Percentiles rank a stretch among this genome's conserved stretches.
Conservation (phyloP, 92 coral and sea anemone genomes). For the Galaxea fascicularis region DNA sequence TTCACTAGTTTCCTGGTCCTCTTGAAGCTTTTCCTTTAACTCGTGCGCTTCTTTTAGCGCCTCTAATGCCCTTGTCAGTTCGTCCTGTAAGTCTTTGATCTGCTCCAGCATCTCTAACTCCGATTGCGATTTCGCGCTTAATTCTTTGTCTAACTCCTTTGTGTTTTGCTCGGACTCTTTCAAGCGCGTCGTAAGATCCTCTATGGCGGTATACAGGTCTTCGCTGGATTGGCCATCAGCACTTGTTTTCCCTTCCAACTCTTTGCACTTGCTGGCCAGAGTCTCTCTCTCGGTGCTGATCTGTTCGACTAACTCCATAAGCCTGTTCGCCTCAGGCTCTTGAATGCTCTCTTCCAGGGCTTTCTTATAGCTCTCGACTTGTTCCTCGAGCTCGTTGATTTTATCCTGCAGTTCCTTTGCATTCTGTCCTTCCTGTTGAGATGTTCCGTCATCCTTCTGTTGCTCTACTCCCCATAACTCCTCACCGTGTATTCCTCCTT, state of each 20-base stretch:
- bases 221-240: constrained; percentile 66
- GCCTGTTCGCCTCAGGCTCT: constrained; percentile 72
- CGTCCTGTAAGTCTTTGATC: constrained; percentile 84
- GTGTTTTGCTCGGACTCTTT: constrained; percentile 55
- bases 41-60: constrained; percentile 54
- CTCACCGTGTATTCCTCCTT: constrained; percentile 65
- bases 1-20: constrained; percentile 60
- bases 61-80: constrained; percentile 73
- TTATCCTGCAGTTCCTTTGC: constrained; percentile 65
- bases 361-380: constrained; percentile 71
- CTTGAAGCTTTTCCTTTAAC: constrained; percentile 52
- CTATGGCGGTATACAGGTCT: constrained; percentile 70
- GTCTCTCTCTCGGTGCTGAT: constrained; percentile 65
- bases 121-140: constrained; percentile 70
- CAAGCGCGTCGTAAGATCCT: constrained; percentile 66
- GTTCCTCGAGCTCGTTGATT: constrained; percentile 79
- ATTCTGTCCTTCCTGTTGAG: constrained; percentile 47
- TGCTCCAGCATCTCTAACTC: constrained; percentile 81
- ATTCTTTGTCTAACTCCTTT: constrained; percentile 72
- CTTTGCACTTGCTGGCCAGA: constrained; percentile 57
- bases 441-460: constrained; percentile 38
- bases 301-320: constrained; percentile 74
- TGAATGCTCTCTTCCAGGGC: constrained; percentile 80
- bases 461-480: constrained; percentile 47
- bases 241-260: constrained; percentile 60